These are phyloP conservation scores for Capitulum mitella DNA, from an alignment of 2,888 invertebrate genomes.

Conservation along the genomic window DNA sequence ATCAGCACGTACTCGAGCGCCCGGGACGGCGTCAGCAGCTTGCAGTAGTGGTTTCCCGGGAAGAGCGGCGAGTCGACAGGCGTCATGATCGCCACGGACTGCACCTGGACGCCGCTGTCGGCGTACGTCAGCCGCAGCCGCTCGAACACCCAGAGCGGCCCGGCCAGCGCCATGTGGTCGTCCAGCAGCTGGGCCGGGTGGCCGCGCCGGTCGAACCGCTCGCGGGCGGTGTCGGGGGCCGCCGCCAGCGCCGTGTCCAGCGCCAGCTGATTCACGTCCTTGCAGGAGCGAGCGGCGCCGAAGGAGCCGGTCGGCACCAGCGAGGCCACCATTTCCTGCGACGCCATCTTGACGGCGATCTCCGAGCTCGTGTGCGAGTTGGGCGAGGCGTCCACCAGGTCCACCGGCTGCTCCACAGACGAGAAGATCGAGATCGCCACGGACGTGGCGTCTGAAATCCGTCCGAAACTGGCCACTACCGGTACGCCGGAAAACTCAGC, in stretches of 20 bases:
- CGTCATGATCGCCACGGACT: constrained; percentile 23
- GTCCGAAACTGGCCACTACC: too few relatives aligned
- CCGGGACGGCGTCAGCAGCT: constrained; percentile 30
- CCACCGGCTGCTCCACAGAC: constrained; percentile 11
- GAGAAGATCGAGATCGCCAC: background rate
- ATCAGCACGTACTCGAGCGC: constrained; percentile 32
- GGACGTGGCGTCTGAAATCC: background rate
- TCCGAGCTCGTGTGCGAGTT: constrained; percentile 22
- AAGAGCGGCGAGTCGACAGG: constrained; percentile 15
- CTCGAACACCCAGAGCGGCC: constrained; percentile 27
- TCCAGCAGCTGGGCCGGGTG: constrained; percentile 6
- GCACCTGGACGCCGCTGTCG: constrained; percentile 21
- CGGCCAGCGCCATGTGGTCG: constrained; percentile 23
- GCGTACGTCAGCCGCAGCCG: constrained; percentile 26
- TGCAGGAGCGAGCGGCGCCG: constrained; percentile 25
- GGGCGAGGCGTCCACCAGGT: constrained; percentile 16
- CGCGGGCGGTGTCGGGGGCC: background rate
- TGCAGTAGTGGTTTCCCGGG: constrained; percentile 30
- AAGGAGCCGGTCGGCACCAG: constrained; percentile 28
- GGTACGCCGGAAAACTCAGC: too few relatives aligned
- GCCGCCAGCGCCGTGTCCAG: constrained; percentile 26
- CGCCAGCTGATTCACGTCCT: constrained; percentile 30
- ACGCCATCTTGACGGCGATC: constrained; percentile 30
- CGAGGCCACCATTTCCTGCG: constrained; percentile 27
- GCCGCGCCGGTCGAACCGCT: constrained; percentile 28